These are phyloP conservation scores for Spialia ferax DNA, from an alignment of 2,888 invertebrate species.

Conservation along the genomic window DNA sequence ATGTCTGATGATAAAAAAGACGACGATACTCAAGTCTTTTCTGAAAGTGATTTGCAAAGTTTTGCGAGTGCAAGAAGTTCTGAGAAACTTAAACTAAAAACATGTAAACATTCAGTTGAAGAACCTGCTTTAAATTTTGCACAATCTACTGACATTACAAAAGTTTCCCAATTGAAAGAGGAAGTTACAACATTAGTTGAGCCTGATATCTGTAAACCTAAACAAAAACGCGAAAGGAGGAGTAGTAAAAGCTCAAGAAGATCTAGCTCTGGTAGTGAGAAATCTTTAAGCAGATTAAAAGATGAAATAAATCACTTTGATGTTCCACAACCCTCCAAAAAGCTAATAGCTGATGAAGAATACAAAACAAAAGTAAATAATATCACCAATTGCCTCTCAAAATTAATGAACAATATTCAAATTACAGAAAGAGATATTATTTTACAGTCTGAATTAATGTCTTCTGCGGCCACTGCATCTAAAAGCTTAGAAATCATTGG, in stretches of 20 bases:
- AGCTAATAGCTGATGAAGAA: conserved; percentile 55
- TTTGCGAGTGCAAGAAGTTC: conserved; percentile 90
- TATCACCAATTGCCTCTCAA: conserved; percentile 67
- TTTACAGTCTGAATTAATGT: conserved; percentile 88
- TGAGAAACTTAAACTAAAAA: conserved; percentile 73
- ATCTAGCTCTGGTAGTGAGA: conserved; percentile 81
- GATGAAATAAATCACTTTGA: conserved; percentile 58
- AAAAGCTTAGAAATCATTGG: conserved; percentile 89
- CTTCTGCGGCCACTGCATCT: conserved; percentile 89
- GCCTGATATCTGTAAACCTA: conserved; percentile 50
- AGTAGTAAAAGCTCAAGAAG: conserved; percentile 76
- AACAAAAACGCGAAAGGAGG: conserved; percentile 71
- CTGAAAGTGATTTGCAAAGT: conserved; percentile 88
- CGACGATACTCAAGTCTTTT: conserved; percentile 85
- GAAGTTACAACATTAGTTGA: conserved; percentile 56
- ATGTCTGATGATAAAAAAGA: conserved; percentile 87
- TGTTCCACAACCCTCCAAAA: conserved; percentile 39
- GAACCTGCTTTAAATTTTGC: conserved; percentile 50
- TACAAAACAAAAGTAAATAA: conserved; percentile 59
- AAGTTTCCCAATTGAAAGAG: conserved; percentile 66
- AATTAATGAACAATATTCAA: conserved; percentile 85
- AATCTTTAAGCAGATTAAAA: conserved; percentile 68
- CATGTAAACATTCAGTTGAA: conserved; percentile 67
- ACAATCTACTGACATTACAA: conserved; percentile 63
- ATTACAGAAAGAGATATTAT: conserved; percentile 89